phyloP scores from a whole-genome alignment of 2,888 invertebrate species.

The Unio pictorum region DNA sequence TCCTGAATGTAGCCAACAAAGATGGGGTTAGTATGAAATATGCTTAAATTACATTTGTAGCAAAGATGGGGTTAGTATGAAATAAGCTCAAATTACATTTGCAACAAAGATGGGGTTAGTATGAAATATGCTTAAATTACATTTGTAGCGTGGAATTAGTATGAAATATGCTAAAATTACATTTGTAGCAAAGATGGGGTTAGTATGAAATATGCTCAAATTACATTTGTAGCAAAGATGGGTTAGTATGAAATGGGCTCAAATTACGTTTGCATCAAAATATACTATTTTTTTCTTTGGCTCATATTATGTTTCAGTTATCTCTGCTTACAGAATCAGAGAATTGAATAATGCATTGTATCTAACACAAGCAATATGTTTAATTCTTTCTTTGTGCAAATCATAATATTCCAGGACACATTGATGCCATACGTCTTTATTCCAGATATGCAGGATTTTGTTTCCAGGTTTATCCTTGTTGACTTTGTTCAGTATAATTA shows the following conservation, averaged over 20 bases:
- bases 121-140: background rate
- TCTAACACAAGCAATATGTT: background rate
- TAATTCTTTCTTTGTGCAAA: background rate
- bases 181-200: conserved; percentile 85
- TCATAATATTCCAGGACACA: background rate
- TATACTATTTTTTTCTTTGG: too few species aligned
- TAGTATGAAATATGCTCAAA: conserved; percentile 63
- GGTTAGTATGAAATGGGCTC: conserved; percentile 62
- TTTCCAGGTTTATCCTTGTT: too few species aligned
- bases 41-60: background rate
- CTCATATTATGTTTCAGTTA: background rate
- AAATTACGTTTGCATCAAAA: too few species aligned
- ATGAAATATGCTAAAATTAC: too few species aligned
- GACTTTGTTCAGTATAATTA: too few species aligned
- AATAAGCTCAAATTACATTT: too few species aligned
- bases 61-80: too few species aligned
- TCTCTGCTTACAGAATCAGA: background rate
- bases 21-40: conserved; percentile 81
- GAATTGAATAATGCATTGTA: background rate
- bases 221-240: too few species aligned
- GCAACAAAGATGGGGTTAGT: conserved; percentile 87
- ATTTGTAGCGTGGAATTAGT: too few species aligned
- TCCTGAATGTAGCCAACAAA: conserved; percentile 87
- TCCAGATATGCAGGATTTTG: too few species aligned
- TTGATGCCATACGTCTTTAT: background rate